phyloP scores from a whole-genome alignment of 1,140 invertebrate species.

The Scaptomyza graminum region DNA sequence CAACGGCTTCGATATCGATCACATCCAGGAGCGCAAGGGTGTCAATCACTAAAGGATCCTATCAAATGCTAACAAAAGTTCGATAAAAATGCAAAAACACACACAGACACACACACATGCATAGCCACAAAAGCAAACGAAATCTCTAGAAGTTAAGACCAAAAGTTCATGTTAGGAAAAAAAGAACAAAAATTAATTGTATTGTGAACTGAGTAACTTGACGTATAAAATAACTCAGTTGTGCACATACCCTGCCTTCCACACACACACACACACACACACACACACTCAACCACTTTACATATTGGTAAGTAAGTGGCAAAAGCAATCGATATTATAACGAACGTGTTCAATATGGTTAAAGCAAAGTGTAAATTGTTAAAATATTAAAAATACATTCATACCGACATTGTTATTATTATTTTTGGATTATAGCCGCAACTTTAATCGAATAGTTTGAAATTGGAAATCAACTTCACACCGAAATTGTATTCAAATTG shows the following conservation, averaged over 20 bases:
- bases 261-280: conserved; percentile 22
- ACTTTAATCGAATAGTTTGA: too few species aligned
- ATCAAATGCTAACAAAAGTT: conserved; percentile 29
- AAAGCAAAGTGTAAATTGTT: conserved; percentile 77
- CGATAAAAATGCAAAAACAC: conserved; percentile 27
- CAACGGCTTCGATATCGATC: conserved; percentile 64
- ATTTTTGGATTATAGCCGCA: background rate
- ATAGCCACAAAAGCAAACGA: conserved; percentile 48
- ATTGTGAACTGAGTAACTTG: too few species aligned
- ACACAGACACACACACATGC: conserved; percentile 25
- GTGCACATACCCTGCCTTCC: conserved; percentile 18
- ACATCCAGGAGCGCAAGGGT: conserved; percentile 77
- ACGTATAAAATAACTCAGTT: background rate
- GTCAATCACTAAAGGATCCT: conserved; percentile 66
- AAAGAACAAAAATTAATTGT: too few species aligned
- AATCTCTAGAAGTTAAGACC: conserved; percentile 75
- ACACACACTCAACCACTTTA: conserved; percentile 30
- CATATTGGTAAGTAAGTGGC: conserved; percentile 39
- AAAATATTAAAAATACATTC: conserved; percentile 62
- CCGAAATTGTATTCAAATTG: background rate
- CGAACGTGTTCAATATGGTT: conserved; percentile 75
- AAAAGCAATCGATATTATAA: conserved; percentile 73
- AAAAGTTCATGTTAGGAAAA: conserved; percentile 50
- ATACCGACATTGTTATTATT: conserved; percentile 11
- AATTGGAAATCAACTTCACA: background rate